Base-by-base conservation (phyloP, 2,888 invertebrate genomes). In the Resseliella maxima region DNA sequence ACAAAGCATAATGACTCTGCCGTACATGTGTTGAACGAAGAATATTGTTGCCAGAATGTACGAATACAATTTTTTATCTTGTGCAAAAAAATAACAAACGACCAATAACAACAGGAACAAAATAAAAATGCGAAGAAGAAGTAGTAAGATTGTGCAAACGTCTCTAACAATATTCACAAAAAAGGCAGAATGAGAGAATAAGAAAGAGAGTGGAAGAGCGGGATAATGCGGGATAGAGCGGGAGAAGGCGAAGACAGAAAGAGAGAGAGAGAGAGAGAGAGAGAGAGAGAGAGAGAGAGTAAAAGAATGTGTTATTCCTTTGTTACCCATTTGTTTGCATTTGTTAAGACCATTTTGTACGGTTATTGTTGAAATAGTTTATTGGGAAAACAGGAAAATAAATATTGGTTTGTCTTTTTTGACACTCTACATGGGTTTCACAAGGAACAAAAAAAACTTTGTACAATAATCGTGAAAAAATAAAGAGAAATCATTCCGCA, bases 341-440 rank as follows among this genome's bases (percentile, higher is more conserved):
- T 72, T n/a, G 72, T 72, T 72, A 27, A 31, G n/a, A 72, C 72
- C 31, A 72, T 72, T 72, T 72, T 27, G 72, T 72, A 72, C 72
- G 72, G 72, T 72, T 35, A 72, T 72, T 72, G 72, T 72, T 72
- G 31, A 31, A 72, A 72, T 35, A n/a, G 31, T 72, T 72, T 72
- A 72, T 72, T 72, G 72, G 72, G 72, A 72, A 72, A 72, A 72
- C 72, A 72, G 72, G 72, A 72, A 72, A 72, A 72, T 72, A 72
- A 72, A 72, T 72, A 72, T 72, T 72, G 72, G 72, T 35, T 31
- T 72, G 72, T 31, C 72, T 31, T 24, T 59, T 72, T 72, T 35
- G 27, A 27, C 72, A 72, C 31, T 72, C 72, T 72, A 35, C 72
- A 31, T 72, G 72, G 10, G 31, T 72, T 72, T 72, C 15, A 8